These are phyloP conservation scores for Sitobion miscanthi DNA, from an alignment of 1,140 invertebrate species.

Conservation along the genomic window DNA sequence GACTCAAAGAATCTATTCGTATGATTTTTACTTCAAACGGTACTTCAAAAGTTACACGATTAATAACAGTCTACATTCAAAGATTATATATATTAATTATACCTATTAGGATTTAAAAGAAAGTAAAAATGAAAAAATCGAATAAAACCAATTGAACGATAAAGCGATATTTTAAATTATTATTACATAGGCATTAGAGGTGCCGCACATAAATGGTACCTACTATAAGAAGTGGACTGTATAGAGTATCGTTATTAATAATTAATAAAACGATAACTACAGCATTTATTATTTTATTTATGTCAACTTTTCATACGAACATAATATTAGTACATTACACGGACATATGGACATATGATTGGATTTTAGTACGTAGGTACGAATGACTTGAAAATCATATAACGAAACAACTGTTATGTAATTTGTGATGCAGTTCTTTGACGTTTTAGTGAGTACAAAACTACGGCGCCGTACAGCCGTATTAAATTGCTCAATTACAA, in stretches of 20 bases:
- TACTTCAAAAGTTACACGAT: too few relatives aligned
- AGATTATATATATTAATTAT: too few relatives aligned
- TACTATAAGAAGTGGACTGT: not conserved
- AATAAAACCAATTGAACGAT: not conserved
- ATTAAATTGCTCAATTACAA: conserved; percentile 1
- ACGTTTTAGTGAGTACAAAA: not conserved
- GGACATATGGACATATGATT: not conserved
- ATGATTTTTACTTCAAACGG: too few relatives aligned
- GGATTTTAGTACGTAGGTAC: not conserved
- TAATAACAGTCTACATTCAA: too few relatives aligned
- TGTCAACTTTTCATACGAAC: not conserved
- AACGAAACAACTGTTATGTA: conserved; percentile 9
- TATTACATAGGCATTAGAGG: not conserved
- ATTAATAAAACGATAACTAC: not conserved
- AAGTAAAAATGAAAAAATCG: not conserved
- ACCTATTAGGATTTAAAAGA: not conserved
- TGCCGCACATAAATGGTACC: not conserved
- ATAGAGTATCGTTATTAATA: not conserved
- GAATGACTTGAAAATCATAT: not conserved
- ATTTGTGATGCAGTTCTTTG: not conserved
- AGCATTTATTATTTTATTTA: not conserved
- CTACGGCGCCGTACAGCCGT: not conserved
- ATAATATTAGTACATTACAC: not conserved
- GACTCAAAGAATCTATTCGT: too few relatives aligned
- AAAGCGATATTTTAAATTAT: not conserved